A percentile compares a stretch with the other conserved stretches of the same genome.
These are phyloP conservation scores for Dysmachus trigonus DNA, from an alignment of 2,888 invertebrate genomes.

Conservation along the genomic window DNA sequence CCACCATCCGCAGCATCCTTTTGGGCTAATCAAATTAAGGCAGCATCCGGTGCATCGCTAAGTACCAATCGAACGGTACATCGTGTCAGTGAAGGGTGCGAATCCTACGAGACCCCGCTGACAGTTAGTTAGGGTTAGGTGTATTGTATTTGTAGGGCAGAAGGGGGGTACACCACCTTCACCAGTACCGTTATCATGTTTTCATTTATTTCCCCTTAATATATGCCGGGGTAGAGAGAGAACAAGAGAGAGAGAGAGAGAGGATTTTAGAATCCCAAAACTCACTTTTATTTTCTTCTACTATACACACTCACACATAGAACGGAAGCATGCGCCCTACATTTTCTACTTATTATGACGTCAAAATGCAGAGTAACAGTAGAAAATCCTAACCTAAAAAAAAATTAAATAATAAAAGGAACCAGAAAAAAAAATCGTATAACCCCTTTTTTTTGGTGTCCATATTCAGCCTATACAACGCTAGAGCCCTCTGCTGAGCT, in stretches of 20 bases:
- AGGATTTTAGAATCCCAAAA: not conserved
- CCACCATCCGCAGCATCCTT: not conserved
- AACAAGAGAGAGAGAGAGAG: no score
- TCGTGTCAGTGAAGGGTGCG: not conserved
- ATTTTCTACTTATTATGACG: slow-evolving; percentile 36
- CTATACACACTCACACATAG: not conserved
- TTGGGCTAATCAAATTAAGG: not conserved
- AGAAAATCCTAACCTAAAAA: slow-evolving; percentile 38
- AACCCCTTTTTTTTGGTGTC: not conserved
- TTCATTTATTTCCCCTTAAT: not conserved
- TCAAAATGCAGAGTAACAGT: slow-evolving; percentile 41
- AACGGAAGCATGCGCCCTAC: not conserved
- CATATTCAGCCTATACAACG: not conserved
- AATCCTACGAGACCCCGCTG: not conserved
- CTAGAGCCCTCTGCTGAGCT: not conserved
- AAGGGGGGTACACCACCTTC: no score
- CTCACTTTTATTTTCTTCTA: not conserved
- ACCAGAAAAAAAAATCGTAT: not conserved
- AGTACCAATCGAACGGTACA: not conserved
- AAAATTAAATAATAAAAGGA: not conserved
- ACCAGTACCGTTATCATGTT: not conserved
- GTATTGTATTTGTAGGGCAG: no score
- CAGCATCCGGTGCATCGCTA: not conserved
- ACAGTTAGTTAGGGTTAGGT: not conserved
- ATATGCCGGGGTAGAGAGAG: not conserved